Evolutionary conservation across 2,113 vertebrate genomes (phyloP).

Genomic region (Tachysurus vachellii): DNA sequence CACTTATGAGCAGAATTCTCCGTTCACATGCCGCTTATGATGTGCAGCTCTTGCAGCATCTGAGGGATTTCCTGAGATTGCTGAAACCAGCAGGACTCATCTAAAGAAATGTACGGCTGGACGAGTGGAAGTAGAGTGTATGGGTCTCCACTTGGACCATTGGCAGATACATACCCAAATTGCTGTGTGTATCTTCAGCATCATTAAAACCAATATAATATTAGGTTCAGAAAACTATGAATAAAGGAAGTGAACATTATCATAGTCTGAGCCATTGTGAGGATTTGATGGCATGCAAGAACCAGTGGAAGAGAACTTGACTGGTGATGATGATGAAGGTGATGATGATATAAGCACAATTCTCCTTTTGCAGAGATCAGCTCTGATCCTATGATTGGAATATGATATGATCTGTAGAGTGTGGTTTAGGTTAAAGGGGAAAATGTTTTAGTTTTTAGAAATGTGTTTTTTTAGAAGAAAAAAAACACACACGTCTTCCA

Average conservation of each 20-base stretch:
- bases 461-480: too few species aligned
- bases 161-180: too few species aligned
- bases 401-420: neutral
- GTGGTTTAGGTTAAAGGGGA: neutral
- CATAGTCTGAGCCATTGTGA: neutral
- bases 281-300: neutral
- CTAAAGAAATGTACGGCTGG: too few species aligned
- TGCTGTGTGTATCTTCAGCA: too few species aligned
- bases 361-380: neutral
- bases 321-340: neutral
- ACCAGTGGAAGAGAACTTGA: neutral
- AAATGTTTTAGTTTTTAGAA: neutral
- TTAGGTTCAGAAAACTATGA: neutral
- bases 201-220: too few species aligned
- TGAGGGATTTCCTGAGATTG: too few species aligned
- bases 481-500: neutral
- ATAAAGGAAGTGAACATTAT: neutral
- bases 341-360: neutral
- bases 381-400: neutral
- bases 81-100: too few species aligned
- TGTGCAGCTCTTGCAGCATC: too few species aligned
- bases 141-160: too few species aligned
- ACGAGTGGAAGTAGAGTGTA: too few species aligned
- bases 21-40: too few species aligned
- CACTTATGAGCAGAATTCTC: too few species aligned